A percentile compares a stretch with the other conserved stretches of the same genome.
phyloP scores from a whole-genome alignment of 2,797 vertebrate genomes.

The Brachymystax lenok region DNA sequence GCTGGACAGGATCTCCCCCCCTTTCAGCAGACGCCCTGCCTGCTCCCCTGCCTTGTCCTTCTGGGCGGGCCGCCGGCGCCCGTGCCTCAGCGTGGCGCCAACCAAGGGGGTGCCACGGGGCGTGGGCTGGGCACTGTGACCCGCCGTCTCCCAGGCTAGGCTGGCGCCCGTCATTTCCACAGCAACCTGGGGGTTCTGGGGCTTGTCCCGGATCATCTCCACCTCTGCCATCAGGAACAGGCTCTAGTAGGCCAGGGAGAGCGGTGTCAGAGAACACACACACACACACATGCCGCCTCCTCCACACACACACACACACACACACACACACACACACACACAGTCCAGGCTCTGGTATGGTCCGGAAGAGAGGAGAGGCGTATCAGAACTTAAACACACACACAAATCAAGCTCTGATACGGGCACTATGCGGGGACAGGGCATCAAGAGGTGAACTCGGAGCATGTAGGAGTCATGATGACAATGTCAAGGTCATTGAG shows the following conservation, averaged over 20 bases:
- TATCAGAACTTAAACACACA: slow-evolving; percentile 15
- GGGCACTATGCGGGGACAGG: too few relatives aligned
- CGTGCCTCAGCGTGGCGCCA: slow-evolving; percentile 74
- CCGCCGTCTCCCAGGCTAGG: slow-evolving; percentile 88
- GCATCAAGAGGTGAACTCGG: too few relatives aligned
- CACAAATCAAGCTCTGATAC: too few relatives aligned
- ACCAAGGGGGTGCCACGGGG: slow-evolving; percentile 84
- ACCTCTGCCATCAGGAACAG: slow-evolving; percentile 94
- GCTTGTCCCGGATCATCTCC: slow-evolving; percentile 82
- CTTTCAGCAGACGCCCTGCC: slow-evolving; percentile 82
- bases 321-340: not conserved
- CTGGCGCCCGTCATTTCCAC: slow-evolving; percentile 88
- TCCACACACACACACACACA: not conserved
- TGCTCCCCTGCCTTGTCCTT: slow-evolving; percentile 80
- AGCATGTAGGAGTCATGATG: too few relatives aligned
- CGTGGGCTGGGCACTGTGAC: slow-evolving; percentile 87
- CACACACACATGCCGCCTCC: not conserved
- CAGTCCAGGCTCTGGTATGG: not conserved
- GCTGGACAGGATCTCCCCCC: slow-evolving; percentile 71
- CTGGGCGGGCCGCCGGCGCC: slow-evolving; percentile 51
- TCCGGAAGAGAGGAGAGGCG: too few relatives aligned
- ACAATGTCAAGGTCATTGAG: too few relatives aligned
- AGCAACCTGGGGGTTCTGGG: slow-evolving; percentile 80
- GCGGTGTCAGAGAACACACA: not conserved
- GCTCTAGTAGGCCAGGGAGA: slow-evolving; percentile 75